Conservation (phyloP, 2,113 vertebrate genomes). For the Chaetodon auriga region DNA sequence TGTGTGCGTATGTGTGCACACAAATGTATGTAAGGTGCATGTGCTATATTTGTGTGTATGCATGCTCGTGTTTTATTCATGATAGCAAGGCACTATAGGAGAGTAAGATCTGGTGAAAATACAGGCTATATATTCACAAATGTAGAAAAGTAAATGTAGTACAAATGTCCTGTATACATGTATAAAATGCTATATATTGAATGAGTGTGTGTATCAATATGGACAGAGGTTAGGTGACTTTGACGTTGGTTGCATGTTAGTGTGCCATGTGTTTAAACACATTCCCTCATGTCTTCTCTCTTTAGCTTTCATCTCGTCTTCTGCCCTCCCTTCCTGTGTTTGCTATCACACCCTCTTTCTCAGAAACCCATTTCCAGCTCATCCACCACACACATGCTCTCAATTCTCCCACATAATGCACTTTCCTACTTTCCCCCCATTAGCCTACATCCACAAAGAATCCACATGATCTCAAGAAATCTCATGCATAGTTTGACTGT, state of each 20-base stretch:
- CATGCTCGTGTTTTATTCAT: constrained; percentile 57
- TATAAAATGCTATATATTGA: background rate
- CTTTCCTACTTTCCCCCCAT: background rate
- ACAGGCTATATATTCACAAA: constrained; percentile 9
- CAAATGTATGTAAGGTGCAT: background rate
- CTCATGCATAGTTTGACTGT: constrained; percentile 6
- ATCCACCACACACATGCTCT: constrained; percentile 35
- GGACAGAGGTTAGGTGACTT: constrained; percentile 1
- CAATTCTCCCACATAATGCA: constrained; percentile 28
- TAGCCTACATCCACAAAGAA: constrained; percentile 20
- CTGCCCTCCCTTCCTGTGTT: constrained; percentile 29
- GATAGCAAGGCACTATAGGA: constrained; percentile 26
- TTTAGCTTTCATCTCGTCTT: constrained; percentile 53
- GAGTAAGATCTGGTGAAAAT: background rate
- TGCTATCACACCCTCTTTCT: constrained; percentile 38
- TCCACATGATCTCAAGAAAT: constrained; percentile 24
- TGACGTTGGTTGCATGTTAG: background rate
- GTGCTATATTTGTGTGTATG: constrained; percentile 12
- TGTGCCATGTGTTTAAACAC: constrained; percentile 19
- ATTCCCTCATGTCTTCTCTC: constrained; percentile 24
- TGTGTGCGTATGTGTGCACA: constrained; percentile 10
- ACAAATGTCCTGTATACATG: background rate
- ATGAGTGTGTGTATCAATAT: constrained; percentile 18
- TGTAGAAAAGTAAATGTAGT: background rate
- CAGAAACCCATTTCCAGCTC: constrained; percentile 50